Evolutionary conservation across 2,113 vertebrate genomes (phyloP).

Genomic region (Daboia siamensis): DNA sequence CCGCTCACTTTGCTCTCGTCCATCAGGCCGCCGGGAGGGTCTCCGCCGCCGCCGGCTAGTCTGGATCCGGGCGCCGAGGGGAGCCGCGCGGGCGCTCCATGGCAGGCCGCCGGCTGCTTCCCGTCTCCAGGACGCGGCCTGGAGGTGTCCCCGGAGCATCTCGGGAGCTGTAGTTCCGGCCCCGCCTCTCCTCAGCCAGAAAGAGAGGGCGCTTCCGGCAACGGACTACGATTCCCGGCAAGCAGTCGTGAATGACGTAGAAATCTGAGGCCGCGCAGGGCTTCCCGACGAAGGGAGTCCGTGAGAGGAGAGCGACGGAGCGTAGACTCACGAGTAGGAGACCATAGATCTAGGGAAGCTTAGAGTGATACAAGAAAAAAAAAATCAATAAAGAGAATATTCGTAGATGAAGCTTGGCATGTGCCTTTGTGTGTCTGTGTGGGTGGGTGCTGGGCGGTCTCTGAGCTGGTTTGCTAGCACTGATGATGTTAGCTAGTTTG

Average conservation of each 20-base stretch:
- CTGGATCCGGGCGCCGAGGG: background rate
- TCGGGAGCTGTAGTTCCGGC: slow-evolving; percentile 56
- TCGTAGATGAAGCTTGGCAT: too few species aligned
- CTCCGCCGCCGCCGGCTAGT: background rate
- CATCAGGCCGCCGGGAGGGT: slow-evolving; percentile 69
- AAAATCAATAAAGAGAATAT: too few species aligned
- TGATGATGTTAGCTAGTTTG: too few species aligned
- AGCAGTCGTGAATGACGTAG: background rate
- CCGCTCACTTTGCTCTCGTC: slow-evolving; percentile 87
- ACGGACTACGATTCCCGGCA: background rate
- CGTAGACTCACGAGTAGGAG: background rate
- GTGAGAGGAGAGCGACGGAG: background rate
- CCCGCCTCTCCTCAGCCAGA: rapidly evolving
- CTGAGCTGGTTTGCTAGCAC: too few species aligned
- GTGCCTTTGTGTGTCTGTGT: too few species aligned
- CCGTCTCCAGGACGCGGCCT: slow-evolving; percentile 62
- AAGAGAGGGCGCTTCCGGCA: background rate
- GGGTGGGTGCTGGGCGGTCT: too few species aligned
- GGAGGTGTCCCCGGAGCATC: background rate
- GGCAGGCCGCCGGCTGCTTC: background rate
- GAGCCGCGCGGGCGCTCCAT: slow-evolving; percentile 44
- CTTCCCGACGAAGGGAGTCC: background rate
- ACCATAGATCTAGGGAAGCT: background rate
- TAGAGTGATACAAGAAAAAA: background rate
- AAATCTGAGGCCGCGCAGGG: background rate